Base-by-base conservation (phyloP, 53 echinoderm and acorn worm genomes). In the Paracentrotus lividus region DNA sequence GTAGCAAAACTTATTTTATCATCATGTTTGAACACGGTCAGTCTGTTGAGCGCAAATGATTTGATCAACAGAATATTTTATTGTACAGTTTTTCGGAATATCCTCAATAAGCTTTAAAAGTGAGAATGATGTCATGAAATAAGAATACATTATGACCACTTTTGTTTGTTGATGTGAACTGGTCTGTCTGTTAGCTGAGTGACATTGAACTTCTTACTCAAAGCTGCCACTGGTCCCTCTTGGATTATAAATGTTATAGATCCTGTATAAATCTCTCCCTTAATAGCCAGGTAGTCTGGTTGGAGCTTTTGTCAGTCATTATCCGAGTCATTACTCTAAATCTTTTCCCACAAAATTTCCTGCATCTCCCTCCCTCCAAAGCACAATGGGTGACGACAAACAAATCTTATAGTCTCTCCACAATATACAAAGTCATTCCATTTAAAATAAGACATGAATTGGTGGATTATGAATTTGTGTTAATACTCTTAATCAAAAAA, bases 361-460 rank as follows among this genome's bases (percentile, higher is more conserved):
- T 42, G 6, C 10, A 9, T 6, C 47, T 12, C 49, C 81, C 20
- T 42, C 13, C 81, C 81, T 8, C 27, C n/a, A n/a, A n/a, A 1
- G 36, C 2, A 86, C 86, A 57, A 86, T 56, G 33, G 86, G 86
- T 86, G 86, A 56, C 56, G 86, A 56, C 57, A 86, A 9, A 27
- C 49, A 49, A 47, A 34, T 29, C n/a, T 2, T 86, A 55, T 56
- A 86, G 81, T 81, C 47, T 81, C 24, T 81, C 53, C 53, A 57
- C 86, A 86, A 86, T 56, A 56, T 44, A 55, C 86, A 86, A 86
- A 86, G 86, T 86, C 86, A 86, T 86, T 81, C n/a, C 0, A 81
- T 45, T 47, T n/a, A 1, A 27, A 24, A 81, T 45, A n/a, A 81
- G 81, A 81, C 45, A 8, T 81, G 27, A 47, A 81, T 47, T 47